A percentile compares a stretch with the other conserved stretches of the same genome.
These are phyloP conservation scores for Poeciliopsis occidentalis DNA, from an alignment of 2,113 vertebrate genomes.

Conservation along the genomic window DNA sequence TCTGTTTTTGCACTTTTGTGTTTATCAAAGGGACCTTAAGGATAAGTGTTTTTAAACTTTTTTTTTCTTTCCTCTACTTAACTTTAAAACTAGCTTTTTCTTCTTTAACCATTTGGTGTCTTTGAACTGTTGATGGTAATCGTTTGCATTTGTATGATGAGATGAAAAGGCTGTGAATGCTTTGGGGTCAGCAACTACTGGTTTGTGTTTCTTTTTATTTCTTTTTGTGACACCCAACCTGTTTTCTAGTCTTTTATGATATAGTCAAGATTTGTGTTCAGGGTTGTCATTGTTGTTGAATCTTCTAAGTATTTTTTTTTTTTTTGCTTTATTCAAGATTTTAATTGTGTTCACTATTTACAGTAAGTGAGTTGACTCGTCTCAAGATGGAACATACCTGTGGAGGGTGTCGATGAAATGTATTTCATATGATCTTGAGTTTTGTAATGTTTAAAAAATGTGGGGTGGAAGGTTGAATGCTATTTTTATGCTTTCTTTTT, in stretches of 20 bases:
- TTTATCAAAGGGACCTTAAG: not conserved
- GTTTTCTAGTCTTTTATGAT: not conserved
- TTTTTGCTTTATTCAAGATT: not conserved
- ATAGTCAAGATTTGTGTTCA: not conserved
- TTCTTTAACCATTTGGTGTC: not conserved
- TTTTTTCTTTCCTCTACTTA: not conserved
- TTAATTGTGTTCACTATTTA: not conserved
- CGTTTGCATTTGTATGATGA: not conserved
- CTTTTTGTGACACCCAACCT: not conserved
- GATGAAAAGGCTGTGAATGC: not conserved
- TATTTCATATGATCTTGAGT: not conserved
- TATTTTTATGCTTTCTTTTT: not conserved
- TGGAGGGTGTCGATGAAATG: conserved; percentile 4
- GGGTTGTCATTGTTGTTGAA: not conserved
- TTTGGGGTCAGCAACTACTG: not conserved
- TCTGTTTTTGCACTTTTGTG: too few relatives aligned
- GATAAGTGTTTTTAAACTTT: not conserved
- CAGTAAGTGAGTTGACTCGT: not conserved
- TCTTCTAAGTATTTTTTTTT: not conserved
- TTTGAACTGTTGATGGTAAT: not conserved
- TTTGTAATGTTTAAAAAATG: not conserved
- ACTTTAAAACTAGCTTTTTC: not conserved
- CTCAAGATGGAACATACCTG: not conserved
- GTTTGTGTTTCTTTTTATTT: not conserved
- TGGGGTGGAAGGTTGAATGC: not conserved